Evolutionary conservation across 2,888 invertebrate genomes (phyloP), one percentile per base, ranked within the genome.

Genomic region (Meiosimyza platycephala): DNA sequence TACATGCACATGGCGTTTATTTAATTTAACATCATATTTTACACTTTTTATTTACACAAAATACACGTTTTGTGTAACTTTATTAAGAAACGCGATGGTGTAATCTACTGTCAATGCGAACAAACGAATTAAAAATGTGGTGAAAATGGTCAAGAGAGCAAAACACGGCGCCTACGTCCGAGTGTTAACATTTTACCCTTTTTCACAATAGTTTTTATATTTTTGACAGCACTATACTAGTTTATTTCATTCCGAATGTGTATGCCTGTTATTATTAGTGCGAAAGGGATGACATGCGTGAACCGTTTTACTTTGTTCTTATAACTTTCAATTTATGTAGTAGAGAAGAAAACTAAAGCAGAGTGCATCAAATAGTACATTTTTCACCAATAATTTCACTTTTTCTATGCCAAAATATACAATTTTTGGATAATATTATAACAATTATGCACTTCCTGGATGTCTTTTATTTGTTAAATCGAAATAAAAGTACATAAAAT

Each of bases 81-180:
- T 47, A 40, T 28, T 33, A 28, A 6, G 6, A 40, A 40, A 40
- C 40, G 40, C 40, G 40, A 40, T 40, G 40, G 33, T 57, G 57
- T 52, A 59, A n/a, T n/a, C 9, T 13, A 74, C 75, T 72, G 73
- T 72, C 74, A 51, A 72, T 72, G 63, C 74, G 76, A 69, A 51
- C 73, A 73, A 71, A 76, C 68, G 59, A 73, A 70, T 55, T 62
- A 73, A 76, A 74, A 76, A 72, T 77, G 72, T 76, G 77, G 75
- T 77, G 75, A 60, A 72, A 74, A 71, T 71, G 69, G 40, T 47
- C 18, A 6, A 1, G 18, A 47, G 55, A 57, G 40, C 15, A 16
- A 40, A 15, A 48, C 16, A 48, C 63, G 13, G 18, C 50, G 40
- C 63, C 16, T 63, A 22, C 55, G 18, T 47, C 13, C 22, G 28